These are phyloP conservation scores for Choloepus didactylus DNA, from an alignment of 2,797 vertebrate genomes.

Conservation along the genomic window DNA sequence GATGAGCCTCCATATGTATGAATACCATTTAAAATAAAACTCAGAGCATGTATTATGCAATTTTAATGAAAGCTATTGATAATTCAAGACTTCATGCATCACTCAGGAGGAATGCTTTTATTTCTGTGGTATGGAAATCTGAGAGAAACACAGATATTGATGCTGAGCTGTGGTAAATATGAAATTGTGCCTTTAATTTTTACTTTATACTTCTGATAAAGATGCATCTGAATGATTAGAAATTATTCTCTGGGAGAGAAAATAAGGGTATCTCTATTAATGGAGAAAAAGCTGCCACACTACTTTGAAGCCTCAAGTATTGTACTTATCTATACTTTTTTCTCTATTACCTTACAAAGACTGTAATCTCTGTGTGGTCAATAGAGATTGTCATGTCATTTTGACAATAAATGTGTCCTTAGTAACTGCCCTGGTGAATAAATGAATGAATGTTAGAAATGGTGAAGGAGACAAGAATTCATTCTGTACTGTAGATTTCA, in stretches of 20 bases:
- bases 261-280: background rate
- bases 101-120: conserved; percentile 49
- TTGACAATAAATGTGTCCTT: background rate
- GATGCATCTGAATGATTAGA: conserved; percentile 17
- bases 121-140: conserved; percentile 69
- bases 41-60: conserved; percentile 66
- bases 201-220: background rate
- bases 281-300: background rate
- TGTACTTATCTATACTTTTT: background rate
- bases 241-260: conserved; percentile 62
- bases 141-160: background rate
- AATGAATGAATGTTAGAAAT: conserved; percentile 6
- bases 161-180: conserved; percentile 51
- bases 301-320: background rate
- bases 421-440: background rate
- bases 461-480: background rate
- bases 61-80: conserved; percentile 75
- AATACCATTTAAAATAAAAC: conserved; percentile 74
- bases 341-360: background rate
- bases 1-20: conserved; percentile 70
- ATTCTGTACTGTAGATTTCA: background rate
- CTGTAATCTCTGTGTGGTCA: background rate
- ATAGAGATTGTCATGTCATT: background rate
- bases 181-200: conserved; percentile 30
- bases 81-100: conserved; percentile 62